Evolutionary conservation across 92 coral and sea anemone species (phyloP), one percentile per base, ranked within the genome.

Genomic region (Siderastrea siderea): DNA sequence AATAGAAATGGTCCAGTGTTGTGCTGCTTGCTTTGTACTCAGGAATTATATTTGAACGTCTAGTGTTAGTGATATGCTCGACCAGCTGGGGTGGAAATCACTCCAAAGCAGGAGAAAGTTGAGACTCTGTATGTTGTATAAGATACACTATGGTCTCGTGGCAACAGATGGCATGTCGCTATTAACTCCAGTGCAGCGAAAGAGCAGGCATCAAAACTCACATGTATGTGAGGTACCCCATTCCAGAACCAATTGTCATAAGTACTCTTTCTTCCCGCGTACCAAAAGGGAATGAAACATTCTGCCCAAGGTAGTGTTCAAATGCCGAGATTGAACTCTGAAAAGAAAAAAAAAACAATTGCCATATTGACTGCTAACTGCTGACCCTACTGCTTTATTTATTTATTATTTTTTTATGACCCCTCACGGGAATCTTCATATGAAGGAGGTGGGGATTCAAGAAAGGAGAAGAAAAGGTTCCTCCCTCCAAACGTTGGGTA

Each of bases 131-230:
- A 67, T 82, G 86, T 55, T 82, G 50, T 38, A 69, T 19, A 68
- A 82, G 67, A 49, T 82, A 38, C 77, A 49, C 54, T 26, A 82
- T 17, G 86, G 86, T 9, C 65, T 68, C 1, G 65, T 80, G 57
- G 74, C 75, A 47, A 63, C 47, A 66, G 75, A 80, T 65, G 85
- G 73, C 17, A 67, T 65, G 59, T 75, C 64, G 12, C 7, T 19
- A 63, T 75, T 66, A 71, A 45, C 47, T 47, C n/a, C 47, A 49
- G 47, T 65, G 74, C 75, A 8, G 54, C n/a, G 44, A 17, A 7
- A n/a, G 15, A 80, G 84, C 74, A 68, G 86, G 77, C 87, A 83
- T 7, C 8, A 53, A 13, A 72, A 72, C 47, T 26, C 87, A 50
- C 71, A 38, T 8, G 57, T 69, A 48, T 70, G 54, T 51, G 49